Percentiles rank a stretch among this genome's conserved stretches.
These are phyloP conservation scores for Sphaerophoria rueppellii DNA, from an alignment of 2,888 invertebrate species.

Conservation along the genomic window DNA sequence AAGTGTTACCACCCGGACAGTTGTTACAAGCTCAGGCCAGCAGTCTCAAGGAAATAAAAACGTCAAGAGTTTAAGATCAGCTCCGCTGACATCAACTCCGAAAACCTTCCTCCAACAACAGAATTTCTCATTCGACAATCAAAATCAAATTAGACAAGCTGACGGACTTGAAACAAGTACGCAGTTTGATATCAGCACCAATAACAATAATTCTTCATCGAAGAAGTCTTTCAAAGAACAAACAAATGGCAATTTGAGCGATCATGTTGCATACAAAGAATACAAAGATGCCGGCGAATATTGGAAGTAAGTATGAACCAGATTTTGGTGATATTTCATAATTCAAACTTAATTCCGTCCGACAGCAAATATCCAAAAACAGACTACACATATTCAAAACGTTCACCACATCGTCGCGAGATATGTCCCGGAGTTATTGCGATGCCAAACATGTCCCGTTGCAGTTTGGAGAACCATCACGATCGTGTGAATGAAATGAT, in stretches of 20 bases:
- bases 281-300: slow-evolving; percentile 91
- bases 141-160: slow-evolving; percentile 79
- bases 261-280: slow-evolving; percentile 87
- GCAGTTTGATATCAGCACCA: slow-evolving; percentile 46
- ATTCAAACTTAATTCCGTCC: background rate
- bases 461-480: slow-evolving; percentile 85
- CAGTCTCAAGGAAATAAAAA: slow-evolving; percentile 65
- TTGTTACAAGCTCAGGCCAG: slow-evolving; percentile 76
- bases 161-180: slow-evolving; percentile 76
- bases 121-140: slow-evolving; percentile 45
- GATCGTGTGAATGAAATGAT: slow-evolving; percentile 83
- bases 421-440: slow-evolving; percentile 90
- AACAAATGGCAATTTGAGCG: slow-evolving; percentile 76
- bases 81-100: slow-evolving; percentile 62
- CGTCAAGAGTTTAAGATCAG: slow-evolving; percentile 44
- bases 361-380: slow-evolving; percentile 93
- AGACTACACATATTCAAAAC: slow-evolving; percentile 93
- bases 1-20: slow-evolving; percentile 65
- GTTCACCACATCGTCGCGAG: slow-evolving; percentile 91
- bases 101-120: slow-evolving; percentile 53
- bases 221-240: slow-evolving; percentile 54
- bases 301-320: slow-evolving; percentile 88
- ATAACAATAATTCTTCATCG: slow-evolving; percentile 59
- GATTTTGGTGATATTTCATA: background rate
- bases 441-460: slow-evolving; percentile 95